Base-by-base conservation (phyloP, 2,888 invertebrate species). In the Lepas anatifera region DNA sequence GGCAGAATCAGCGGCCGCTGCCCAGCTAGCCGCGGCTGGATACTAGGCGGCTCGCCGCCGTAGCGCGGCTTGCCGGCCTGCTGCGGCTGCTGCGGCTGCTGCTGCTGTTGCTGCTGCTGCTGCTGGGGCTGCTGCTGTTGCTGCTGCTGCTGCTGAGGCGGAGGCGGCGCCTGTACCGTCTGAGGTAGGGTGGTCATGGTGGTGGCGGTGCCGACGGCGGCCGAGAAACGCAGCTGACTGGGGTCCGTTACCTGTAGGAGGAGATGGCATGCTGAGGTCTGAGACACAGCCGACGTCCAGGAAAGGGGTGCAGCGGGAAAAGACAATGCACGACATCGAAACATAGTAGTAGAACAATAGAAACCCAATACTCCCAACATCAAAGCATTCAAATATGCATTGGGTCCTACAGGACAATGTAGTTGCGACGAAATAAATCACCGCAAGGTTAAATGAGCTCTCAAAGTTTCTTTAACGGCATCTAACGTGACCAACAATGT, bases 61-160 rank as follows among this genome's bases (percentile, higher is more conserved):
- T 27, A 37, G 13, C 37, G 39, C 39, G 37, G 66, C 25, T 66
- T 37, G 39, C 25, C 16, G 39, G 16, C 69, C 32, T 48, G 66
- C 37, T 64, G 70, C 18, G 70, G 69, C 32, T 67, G 70, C 10
- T 69, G 70, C 37, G 63, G 70, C 29, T 72, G 73, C 32, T 69
- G 69, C 39, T 69, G 71, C 10, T 71, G 71, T 16, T 68, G 70
- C 18, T 63, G 70, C 32, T 43, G 71, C 16, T 70, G 72, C 3
- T 63, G 58, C 41, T 66, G 69, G 25, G 64, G 66, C 37, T 64
- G 70, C 18, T 69, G 69, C 32, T 67, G 70, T 4, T 69, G 70
- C 37, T 67, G 70, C 29, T 72, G 73, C 32, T 69, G 69, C 39
- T 69, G 71, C 10, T 71, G 71, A 16, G 70, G 70, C 18, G 68